Conservation (phyloP, 2,113 vertebrate genomes). For the Oreochromis aureus region DNA sequence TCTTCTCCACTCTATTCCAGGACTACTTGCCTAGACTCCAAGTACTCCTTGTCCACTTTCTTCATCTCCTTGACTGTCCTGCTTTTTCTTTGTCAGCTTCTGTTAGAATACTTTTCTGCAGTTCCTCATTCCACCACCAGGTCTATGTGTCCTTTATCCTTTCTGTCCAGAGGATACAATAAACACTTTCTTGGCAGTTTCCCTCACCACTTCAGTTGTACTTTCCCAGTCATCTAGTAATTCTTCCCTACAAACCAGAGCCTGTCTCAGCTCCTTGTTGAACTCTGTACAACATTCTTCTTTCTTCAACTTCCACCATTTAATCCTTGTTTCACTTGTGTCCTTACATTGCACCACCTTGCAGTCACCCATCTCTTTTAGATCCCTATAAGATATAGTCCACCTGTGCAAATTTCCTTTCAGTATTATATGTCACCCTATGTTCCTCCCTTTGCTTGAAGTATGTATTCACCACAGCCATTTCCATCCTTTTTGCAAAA, state of each 20-base stretch:
- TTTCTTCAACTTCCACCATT: background rate
- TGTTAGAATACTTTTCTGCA: background rate
- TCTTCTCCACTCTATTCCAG: background rate
- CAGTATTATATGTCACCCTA: background rate
- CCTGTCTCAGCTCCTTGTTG: background rate
- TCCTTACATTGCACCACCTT: background rate
- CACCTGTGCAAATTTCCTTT: background rate
- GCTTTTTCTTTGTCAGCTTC: background rate
- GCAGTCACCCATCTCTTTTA: background rate
- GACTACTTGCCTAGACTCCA: background rate
- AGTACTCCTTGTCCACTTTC: background rate
- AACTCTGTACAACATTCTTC: background rate
- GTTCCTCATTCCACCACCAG: background rate
- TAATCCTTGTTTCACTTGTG: background rate
- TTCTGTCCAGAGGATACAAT: background rate
- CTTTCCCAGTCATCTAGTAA: background rate
- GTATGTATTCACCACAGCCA: background rate
- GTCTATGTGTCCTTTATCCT: background rate
- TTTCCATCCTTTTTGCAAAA: background rate
- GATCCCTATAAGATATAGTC: background rate
- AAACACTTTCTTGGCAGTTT: background rate
- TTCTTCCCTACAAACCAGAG: background rate
- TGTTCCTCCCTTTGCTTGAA: background rate
- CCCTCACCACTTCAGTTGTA: background rate
- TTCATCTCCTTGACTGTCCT: background rate